phyloP scores from a whole-genome alignment of 2,888 invertebrate genomes.

The Terebella lapidaria region DNA sequence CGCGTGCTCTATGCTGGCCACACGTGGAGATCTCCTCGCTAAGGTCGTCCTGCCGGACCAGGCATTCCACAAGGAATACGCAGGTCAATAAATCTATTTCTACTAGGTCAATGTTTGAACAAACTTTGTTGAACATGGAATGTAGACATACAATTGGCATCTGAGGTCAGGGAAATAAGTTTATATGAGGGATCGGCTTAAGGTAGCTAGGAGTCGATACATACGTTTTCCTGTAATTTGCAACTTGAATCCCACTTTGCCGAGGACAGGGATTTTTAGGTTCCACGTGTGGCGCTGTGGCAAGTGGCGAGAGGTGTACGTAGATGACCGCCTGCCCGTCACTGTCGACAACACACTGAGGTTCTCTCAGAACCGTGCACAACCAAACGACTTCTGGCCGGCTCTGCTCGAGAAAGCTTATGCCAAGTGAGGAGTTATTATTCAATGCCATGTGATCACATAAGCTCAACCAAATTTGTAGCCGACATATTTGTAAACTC shows the following conservation, averaged over 20 bases:
- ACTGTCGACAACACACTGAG: slow-evolving; percentile 65
- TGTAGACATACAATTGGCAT: no score
- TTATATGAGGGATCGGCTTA: no score
- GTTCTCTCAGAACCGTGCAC: slow-evolving; percentile 60
- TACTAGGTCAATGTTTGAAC: not conserved
- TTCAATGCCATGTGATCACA: slow-evolving; percentile 5
- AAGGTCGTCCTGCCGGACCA: not conserved
- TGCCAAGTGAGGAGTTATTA: slow-evolving; percentile 28
- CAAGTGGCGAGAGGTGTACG: slow-evolving; percentile 68
- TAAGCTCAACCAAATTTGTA: no score
- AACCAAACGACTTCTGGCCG: slow-evolving; percentile 68
- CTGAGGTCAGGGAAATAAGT: no score
- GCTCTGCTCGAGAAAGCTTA: slow-evolving; percentile 63
- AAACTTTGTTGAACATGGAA: not conserved
- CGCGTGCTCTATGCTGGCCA: not conserved
- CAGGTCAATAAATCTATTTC: not conserved
- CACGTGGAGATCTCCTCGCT: not conserved
- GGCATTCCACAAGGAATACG: not conserved
- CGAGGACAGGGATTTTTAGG: slow-evolving; percentile 63
- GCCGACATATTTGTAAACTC: no score
- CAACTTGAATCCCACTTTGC: no score
- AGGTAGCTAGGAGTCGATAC: no score
- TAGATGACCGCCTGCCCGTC: slow-evolving; percentile 70
- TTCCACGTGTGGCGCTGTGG: slow-evolving; percentile 85
- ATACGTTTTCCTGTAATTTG: no score